Evolutionary conservation across 2,888 invertebrate genomes (phyloP), one percentile per base, ranked within the genome.

Genomic region (Troides helena): DNA sequence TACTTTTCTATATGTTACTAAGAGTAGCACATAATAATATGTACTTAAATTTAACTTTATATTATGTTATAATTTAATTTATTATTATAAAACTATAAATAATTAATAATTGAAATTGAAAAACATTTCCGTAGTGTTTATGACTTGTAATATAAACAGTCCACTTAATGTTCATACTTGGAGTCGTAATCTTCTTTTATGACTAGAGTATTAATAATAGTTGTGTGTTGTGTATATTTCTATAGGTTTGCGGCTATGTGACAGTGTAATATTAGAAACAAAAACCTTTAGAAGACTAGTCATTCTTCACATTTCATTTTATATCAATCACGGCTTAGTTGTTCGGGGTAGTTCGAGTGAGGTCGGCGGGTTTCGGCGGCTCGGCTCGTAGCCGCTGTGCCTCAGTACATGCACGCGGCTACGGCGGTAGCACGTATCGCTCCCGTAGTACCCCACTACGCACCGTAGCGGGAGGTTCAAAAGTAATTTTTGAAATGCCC

Each of bases 241-340:
- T 71, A 73, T 75, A n/a, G 59, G n/a, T 64, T 73, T 73, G 75
- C 67, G 75, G 73, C 73, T 72, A 72, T 75, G 76, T 76, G 81
- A 85, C 86, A 84, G 87, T 65, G 81, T 85, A 87, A 89, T 88
- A 86, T 86, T 86, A 85, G 82, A 89, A 90, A 92, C 90, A 91
- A 91, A 90, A 90, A 84, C 84, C 85, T 82, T 82, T 81, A 81
- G 79, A 79, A 81, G 89, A 89, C 90, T 91, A 90, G 85, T 89
- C 88, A 89, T 90, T 90, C 85, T 86, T 90, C 86, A 90, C 90
- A 91, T 92, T 90, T 90, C 90, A 91, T 92, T 92, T 91, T 86
- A 90, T 91, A 91, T 92, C 92, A 92, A 92, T 92, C 92, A 91
- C 90, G 80, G 87, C 87, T 87, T 87, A 82, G 81, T 83, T 81